Conservation (phyloP, 2,797 vertebrate species). For the Lerista edwardsae region DNA sequence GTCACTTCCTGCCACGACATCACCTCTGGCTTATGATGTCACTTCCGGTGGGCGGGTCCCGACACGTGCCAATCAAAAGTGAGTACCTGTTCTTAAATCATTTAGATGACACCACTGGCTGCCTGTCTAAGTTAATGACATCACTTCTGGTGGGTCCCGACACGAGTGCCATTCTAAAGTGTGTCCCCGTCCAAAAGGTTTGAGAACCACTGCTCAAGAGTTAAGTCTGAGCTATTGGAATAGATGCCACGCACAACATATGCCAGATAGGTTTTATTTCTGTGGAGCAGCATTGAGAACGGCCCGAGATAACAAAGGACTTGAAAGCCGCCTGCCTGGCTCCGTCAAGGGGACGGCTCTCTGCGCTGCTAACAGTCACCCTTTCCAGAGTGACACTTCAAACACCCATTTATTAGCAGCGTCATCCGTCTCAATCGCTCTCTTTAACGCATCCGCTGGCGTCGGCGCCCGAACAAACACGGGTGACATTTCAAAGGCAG, state of each 20-base stretch:
- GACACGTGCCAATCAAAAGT: no score
- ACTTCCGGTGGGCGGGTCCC: no score
- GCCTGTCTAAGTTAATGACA: no score
- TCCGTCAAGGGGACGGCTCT: not conserved
- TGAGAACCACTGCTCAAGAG: no score
- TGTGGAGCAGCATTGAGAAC: not conserved
- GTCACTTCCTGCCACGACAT: no score
- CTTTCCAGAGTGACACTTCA: accelerated
- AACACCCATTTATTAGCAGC: not conserved
- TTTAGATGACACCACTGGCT: no score
- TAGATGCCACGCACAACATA: not conserved
- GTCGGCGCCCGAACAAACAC: not conserved
- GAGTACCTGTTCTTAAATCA: no score
- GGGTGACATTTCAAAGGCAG: not conserved
- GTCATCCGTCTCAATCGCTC: not conserved
- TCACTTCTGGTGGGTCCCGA: no score
- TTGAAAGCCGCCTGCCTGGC: not conserved
- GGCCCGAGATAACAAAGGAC: no score
- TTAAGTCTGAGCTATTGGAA: not conserved
- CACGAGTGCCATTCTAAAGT: no score
- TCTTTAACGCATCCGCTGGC: slow-evolving; percentile 15
- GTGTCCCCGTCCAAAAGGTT: no score
- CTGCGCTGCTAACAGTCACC: not conserved
- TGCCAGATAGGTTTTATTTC: not conserved
- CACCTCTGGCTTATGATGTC: no score